phyloP scores from a whole-genome alignment of 2,113 vertebrate species.

The Salvelinus fontinalis region DNA sequence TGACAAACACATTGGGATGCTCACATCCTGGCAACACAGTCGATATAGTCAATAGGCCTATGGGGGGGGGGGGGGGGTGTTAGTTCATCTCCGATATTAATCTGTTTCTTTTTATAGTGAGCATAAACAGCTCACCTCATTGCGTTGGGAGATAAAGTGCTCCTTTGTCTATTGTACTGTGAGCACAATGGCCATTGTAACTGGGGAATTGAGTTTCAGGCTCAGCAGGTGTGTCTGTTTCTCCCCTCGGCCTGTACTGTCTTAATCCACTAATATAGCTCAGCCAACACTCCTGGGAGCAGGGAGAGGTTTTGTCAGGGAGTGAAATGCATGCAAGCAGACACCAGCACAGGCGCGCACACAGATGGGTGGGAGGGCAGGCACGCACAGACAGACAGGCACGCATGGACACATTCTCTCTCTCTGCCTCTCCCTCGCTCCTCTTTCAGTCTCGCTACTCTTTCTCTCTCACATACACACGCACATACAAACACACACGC shows the following conservation, averaged over 20 bases:
- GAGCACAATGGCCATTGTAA: conserved; percentile 64
- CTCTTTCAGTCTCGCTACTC: too few species aligned
- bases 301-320: background rate
- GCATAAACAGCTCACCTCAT: conserved; percentile 46
- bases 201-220: too few species aligned
- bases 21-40: conserved; percentile 3
- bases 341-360: background rate
- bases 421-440: too few species aligned
- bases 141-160: conserved; percentile 56
- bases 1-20: background rate
- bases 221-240: conserved; percentile 36
- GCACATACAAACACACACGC: background rate
- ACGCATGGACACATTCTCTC: background rate
- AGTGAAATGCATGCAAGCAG: background rate
- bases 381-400: background rate
- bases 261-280: background rate
- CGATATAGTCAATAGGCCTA: background rate
- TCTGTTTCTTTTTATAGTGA: conserved; percentile 13
- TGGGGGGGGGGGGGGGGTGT: too few species aligned
- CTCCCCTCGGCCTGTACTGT: background rate
- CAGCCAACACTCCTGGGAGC: background rate
- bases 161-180: conserved; percentile 70
- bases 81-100: background rate
- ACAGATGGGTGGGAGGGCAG: background rate
- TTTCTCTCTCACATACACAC: background rate